Conservation (phyloP, 2,888 invertebrate genomes). For the Thera obeliscata region DNA sequence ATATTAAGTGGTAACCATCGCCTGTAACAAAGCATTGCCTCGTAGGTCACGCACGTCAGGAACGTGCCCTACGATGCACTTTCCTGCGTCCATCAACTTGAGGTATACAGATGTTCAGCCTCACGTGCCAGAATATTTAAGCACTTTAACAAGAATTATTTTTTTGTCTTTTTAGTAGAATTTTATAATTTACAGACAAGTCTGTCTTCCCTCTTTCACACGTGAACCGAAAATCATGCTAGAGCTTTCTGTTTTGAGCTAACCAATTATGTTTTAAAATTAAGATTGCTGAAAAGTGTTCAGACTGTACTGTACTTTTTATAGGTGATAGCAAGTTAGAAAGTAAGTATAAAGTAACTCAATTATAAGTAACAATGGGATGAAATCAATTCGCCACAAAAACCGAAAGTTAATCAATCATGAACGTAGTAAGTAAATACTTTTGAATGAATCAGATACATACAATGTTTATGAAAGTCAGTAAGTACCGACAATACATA, state of each 20-base stretch:
- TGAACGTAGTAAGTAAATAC: constrained; percentile 1
- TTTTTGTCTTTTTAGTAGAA: too few relatives aligned
- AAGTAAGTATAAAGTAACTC: constrained; percentile 1
- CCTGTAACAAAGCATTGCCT: too few relatives aligned
- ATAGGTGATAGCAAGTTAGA: not conserved
- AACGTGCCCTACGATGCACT: too few relatives aligned
- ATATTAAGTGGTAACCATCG: too few relatives aligned
- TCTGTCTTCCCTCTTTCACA: too few relatives aligned
- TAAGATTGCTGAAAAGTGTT: not conserved
- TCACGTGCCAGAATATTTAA: too few relatives aligned
- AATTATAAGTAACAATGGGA: constrained; percentile 9
- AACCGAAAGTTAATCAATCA: constrained; percentile 14
- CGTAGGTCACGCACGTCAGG: too few relatives aligned
- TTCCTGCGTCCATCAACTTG: too few relatives aligned
- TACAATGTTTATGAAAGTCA: not conserved
- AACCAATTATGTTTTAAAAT: not conserved
- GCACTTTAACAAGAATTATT: too few relatives aligned
- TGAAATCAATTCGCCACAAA: constrained; percentile 14
- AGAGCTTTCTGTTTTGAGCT: not conserved
- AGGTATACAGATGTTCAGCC: too few relatives aligned
- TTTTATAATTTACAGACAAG: too few relatives aligned
- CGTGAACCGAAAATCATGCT: not conserved
- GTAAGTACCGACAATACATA: too few relatives aligned
- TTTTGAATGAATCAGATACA: not conserved
- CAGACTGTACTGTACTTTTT: not conserved